Base-by-base conservation (phyloP, 2,113 vertebrate genomes). In the Corydoras sp. region DNA sequence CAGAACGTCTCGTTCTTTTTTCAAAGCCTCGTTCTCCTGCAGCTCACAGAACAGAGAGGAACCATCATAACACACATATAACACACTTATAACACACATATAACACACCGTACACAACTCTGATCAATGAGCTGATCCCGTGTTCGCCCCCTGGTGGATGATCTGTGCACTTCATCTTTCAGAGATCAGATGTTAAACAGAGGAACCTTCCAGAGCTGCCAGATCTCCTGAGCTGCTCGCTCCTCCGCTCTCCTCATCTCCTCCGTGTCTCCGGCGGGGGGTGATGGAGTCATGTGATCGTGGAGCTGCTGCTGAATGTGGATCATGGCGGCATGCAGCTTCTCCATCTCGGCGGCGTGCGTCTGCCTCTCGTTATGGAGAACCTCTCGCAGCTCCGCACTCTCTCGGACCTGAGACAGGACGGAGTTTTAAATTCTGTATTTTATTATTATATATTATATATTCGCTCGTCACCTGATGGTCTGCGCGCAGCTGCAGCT, bases 401-500 rank as follows among this genome's bases (percentile, higher is more conserved):
- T 80, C 78, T 89, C 85, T 73, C 85, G 86, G 69, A 82, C 82
- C 90, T 92, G 18, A 73, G 18, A 5, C 3, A 1, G 54, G 12
- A 56, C 51, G 10, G 32, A 50, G 10, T 59, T 58, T 18, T 8
- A 5, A 15, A 48, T 14, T 13, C 30, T n/a, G 31, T 35, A 3
- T 62, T 12, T 31, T 35, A 13, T 7, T 31, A n/a, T n/a, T n/a
- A n/a, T n/a, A n/a, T n/a, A n/a, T n/a, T n/a, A n/a, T 5, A 62
- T 11, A 65, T 32, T 65, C 24, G 6, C 14, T 15, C 10, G 75
- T 64, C 68, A 89, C 88, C 84, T 87, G 82, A 74, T 90, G 84
- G 5, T 90, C 90, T 3, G 88, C 86, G 68, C 78, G 77, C 32
- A 88, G 48, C 85, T 90, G 91, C 71, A 92, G 83, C 83, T 90